Evolutionary conservation across 2,888 invertebrate species (phyloP).

Genomic region (Neuroscelio doddi): DNA sequence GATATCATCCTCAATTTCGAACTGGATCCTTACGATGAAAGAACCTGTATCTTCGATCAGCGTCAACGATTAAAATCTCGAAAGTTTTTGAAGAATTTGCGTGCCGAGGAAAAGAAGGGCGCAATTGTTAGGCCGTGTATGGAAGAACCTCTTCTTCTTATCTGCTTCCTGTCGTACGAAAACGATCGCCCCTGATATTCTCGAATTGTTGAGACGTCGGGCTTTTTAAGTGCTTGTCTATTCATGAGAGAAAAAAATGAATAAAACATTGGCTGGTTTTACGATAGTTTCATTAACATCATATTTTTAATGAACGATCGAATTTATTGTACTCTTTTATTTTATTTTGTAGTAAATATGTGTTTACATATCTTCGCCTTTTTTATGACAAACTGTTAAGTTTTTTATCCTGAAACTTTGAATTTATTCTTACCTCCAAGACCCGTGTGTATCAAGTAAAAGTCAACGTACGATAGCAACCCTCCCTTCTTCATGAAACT

Average conservation of each 20-base stretch:
- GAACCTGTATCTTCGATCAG: slow-evolving; percentile 26
- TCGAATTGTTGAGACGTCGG: neutral
- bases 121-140: slow-evolving; percentile 45
- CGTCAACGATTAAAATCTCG: slow-evolving; percentile 53
- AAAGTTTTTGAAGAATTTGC: slow-evolving; percentile 43
- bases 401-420: neutral
- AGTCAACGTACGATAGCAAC: slow-evolving; percentile 13
- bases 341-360: too few species aligned
- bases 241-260: too few species aligned
- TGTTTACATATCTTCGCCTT: too few species aligned
- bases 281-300: neutral
- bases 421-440: slow-evolving; percentile 21
- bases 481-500: slow-evolving; percentile 17
- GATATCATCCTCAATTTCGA: slow-evolving; percentile 24
- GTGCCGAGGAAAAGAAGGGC: slow-evolving; percentile 19
- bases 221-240: too few species aligned
- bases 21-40: slow-evolving; percentile 16
- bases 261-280: too few species aligned
- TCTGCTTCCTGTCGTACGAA: slow-evolving; percentile 51
- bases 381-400: too few species aligned
- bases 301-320: too few species aligned
- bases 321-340: too few species aligned
- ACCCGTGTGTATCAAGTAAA: neutral
- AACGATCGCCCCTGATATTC: slow-evolving; percentile 25
- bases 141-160: slow-evolving; percentile 37